Percentiles rank a stretch among this genome's conserved stretches.
Evolutionary conservation across 2,797 vertebrate species (phyloP).

Genomic region (Diplodus puntazzo): DNA sequence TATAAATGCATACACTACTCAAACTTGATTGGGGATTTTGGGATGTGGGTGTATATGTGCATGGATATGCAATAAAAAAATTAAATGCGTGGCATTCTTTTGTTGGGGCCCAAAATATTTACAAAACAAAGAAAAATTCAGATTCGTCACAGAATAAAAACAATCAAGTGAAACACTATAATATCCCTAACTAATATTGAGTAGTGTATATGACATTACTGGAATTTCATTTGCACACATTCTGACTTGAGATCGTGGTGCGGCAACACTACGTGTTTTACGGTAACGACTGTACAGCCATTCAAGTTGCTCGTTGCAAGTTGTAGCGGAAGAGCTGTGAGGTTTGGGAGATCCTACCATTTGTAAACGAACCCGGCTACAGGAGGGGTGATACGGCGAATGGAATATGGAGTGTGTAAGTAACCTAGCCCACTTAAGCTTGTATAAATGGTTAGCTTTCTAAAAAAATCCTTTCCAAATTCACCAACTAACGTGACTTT

Average conservation of each 20-base stretch:
- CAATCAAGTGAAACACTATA: no score
- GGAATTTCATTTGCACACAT: no score
- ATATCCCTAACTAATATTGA: no score
- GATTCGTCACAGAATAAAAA: no score
- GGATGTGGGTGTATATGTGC: no score
- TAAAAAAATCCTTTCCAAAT: not conserved
- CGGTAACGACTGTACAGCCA: constrained; percentile 36
- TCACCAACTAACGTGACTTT: not conserved
- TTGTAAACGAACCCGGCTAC: constrained; percentile 6
- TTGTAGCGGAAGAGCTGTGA: constrained; percentile 39
- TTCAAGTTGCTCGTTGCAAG: not conserved
- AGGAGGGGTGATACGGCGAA: constrained; percentile 25
- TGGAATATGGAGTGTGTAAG: constrained; percentile 82
- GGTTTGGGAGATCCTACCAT: constrained; percentile 1
- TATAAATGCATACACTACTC: no score
- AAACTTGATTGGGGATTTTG: no score
- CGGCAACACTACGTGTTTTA: constrained; percentile 27
- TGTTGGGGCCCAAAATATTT: no score
- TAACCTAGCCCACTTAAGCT: not conserved
- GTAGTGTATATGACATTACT: no score
- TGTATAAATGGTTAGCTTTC: fast-evolving
- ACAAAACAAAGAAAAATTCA: no score
- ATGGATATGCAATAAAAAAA: no score
- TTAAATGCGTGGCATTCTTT: no score
- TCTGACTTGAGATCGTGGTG: not conserved